phyloP scores from a whole-genome alignment of 2,888 invertebrate genomes.

The Phoenoteleia sp. region DNA sequence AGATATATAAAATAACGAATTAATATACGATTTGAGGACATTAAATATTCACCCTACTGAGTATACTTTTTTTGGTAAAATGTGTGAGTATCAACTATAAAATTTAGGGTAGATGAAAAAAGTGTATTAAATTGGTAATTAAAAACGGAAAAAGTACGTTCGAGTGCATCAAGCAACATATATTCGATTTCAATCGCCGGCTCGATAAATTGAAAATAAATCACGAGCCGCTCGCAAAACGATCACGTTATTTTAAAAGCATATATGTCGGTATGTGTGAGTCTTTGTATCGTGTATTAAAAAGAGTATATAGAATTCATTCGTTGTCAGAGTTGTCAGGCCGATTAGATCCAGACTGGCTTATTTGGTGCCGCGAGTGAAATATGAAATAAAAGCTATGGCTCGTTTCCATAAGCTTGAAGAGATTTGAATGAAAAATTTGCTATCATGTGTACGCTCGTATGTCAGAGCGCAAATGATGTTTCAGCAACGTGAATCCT shows the following conservation, averaged over 20 bases:
- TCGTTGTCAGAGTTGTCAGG: constrained; percentile 57
- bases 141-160: constrained; percentile 34
- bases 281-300: constrained; percentile 47
- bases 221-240: constrained; percentile 72
- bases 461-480: constrained; percentile 35
- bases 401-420: constrained; percentile 54
- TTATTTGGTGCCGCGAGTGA: constrained; percentile 45
- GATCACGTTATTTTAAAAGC: constrained; percentile 57
- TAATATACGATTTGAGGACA: constrained; percentile 4
- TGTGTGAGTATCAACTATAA: neutral
- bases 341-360: constrained; percentile 59
- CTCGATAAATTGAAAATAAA: constrained; percentile 75
- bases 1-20: too few relatives aligned
- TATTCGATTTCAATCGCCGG: constrained; percentile 72
- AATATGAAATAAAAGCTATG: constrained; percentile 51
- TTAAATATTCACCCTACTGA: too few relatives aligned
- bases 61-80: neutral
- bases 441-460: constrained; percentile 41
- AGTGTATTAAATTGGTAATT: constrained; percentile 5
- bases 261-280: constrained; percentile 40
- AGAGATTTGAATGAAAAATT: constrained; percentile 56
- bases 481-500: constrained; percentile 30
- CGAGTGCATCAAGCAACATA: constrained; percentile 35
- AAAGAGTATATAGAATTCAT: constrained; percentile 52
- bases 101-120: constrained; percentile 1